phyloP scores from a whole-genome alignment of 2,888 invertebrate species.

The Aleiodes leptofemur region DNA sequence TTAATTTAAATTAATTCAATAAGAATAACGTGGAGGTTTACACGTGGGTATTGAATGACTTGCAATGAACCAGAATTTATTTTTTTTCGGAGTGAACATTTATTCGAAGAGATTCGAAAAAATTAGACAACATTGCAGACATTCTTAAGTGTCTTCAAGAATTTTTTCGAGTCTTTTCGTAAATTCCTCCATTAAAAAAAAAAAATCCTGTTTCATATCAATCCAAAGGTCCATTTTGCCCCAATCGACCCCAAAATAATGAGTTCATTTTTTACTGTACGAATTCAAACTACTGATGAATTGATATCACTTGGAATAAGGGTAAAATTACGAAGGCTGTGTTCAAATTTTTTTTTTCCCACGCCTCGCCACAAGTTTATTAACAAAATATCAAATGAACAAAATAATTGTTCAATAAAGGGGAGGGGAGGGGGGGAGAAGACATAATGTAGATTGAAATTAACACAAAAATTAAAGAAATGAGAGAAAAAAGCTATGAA shows the following conservation, averaged over 20 bases:
- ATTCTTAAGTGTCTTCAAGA: too few species aligned
- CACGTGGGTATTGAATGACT: too few species aligned
- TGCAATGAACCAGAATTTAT: too few species aligned
- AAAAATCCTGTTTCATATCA: too few species aligned
- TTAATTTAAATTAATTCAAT: not conserved
- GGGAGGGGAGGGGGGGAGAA: not conserved
- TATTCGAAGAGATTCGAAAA: too few species aligned
- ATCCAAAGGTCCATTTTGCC: too few species aligned
- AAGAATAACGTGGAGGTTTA: not conserved
- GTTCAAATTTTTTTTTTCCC: slow-evolving; percentile 56
- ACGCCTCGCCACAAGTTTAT: slow-evolving; percentile 46
- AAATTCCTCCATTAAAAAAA: too few species aligned
- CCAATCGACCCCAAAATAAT: not conserved
- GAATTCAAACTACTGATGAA: slow-evolving; percentile 51
- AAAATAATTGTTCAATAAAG: slow-evolving; percentile 28
- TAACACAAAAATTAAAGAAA: slow-evolving; percentile 22
- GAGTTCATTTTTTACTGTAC: slow-evolving; percentile 47
- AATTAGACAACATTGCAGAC: too few species aligned
- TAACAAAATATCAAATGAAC: slow-evolving; percentile 43
- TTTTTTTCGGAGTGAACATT: too few species aligned
- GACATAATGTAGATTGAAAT: slow-evolving; percentile 30
- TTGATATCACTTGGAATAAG: slow-evolving; percentile 59
- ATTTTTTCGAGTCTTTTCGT: too few species aligned
- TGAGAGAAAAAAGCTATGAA: slow-evolving; percentile 9
- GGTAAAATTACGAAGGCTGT: slow-evolving; percentile 65